Percentiles rank a stretch among this genome's conserved stretches.
phyloP scores from a whole-genome alignment of 1,140 invertebrate genomes.

The Bombus ignitus region DNA sequence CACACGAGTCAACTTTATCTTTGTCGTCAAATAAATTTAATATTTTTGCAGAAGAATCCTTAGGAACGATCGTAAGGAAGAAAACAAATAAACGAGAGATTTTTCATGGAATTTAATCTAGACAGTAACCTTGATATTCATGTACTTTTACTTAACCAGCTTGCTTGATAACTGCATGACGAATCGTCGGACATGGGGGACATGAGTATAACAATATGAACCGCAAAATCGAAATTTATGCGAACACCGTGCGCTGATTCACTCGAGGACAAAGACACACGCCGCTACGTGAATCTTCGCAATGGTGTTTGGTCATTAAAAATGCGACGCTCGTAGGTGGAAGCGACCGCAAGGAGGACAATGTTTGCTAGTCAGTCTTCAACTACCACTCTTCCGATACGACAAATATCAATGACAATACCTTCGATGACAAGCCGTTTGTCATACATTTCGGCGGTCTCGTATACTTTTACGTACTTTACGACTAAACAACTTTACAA shows the following conservation, averaged over 20 bases:
- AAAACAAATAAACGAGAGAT: too few relatives aligned
- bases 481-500: not conserved
- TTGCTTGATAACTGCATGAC: not conserved
- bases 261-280: constrained; percentile 47
- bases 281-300: constrained; percentile 1
- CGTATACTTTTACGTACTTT: not conserved
- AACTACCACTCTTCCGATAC: not conserved
- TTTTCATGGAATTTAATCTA: not conserved
- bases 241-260: constrained; percentile 43
- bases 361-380: not conserved
- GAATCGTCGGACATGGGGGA: not conserved
- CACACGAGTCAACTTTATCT: too few relatives aligned
- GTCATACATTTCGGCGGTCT: not conserved
- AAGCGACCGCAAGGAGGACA: constrained; percentile 38
- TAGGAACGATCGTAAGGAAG: too few relatives aligned
- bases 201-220: not conserved
- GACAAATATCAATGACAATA: not conserved
- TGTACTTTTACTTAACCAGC: not conserved
- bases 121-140: not conserved
- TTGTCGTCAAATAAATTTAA: not conserved
- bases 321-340: constrained; percentile 45
- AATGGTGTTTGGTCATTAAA: constrained; percentile 39
- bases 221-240: constrained; percentile 43
- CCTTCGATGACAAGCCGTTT: not conserved
- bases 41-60: not conserved